phyloP scores from a whole-genome alignment of 1,140 invertebrate genomes.

The Apolygus lucorum region DNA sequence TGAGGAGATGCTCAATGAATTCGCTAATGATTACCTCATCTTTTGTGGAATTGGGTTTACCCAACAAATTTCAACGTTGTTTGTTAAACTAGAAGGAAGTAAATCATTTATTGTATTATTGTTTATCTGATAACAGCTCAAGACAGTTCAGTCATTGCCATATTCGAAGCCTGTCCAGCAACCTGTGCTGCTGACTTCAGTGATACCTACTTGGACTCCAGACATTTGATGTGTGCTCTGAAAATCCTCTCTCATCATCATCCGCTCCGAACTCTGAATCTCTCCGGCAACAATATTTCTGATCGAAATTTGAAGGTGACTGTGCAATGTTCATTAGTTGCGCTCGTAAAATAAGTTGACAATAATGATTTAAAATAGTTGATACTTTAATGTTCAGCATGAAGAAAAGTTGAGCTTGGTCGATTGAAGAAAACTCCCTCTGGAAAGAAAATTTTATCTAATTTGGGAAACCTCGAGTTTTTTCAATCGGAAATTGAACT shows the following conservation, averaged over 20 bases:
- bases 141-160: not conserved
- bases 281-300: not conserved
- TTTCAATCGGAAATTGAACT: too few relatives aligned
- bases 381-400: too few relatives aligned
- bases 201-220: not conserved
- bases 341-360: too few relatives aligned
- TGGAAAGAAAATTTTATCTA: too few relatives aligned
- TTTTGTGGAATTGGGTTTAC: too few relatives aligned
- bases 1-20: not conserved
- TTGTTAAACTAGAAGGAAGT: slow-evolving; percentile 5
- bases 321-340: not conserved
- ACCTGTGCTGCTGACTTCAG: not conserved
- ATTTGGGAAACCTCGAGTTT: too few relatives aligned
- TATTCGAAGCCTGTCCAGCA: not conserved
- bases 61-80: not conserved
- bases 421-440: too few relatives aligned
- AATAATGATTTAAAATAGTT: too few relatives aligned
- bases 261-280: not conserved
- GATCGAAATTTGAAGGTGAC: not conserved
- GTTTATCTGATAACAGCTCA: slow-evolving; percentile 2
- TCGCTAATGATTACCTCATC: too few relatives aligned
- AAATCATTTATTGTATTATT: slow-evolving; percentile 25
- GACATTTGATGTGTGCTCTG: not conserved
- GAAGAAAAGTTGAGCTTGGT: too few relatives aligned
- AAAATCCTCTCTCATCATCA: not conserved